Conservation (phyloP, 1,140 invertebrate species). For the Drosophila fuyamai region DNA sequence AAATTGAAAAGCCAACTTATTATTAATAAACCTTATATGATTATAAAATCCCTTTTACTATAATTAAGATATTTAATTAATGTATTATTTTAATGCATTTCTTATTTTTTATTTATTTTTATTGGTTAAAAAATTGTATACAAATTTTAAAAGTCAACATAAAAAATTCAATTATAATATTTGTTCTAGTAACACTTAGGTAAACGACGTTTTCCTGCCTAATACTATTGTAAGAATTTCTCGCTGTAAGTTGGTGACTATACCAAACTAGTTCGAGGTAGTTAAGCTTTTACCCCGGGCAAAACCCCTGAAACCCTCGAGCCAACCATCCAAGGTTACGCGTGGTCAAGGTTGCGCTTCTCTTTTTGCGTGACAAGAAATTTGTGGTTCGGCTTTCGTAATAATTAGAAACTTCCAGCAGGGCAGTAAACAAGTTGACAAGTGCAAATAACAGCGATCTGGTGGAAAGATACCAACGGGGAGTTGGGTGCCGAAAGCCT, state of each 20-base stretch:
- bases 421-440: slow-evolving; percentile 57
- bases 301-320: background rate
- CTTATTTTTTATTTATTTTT: too few species aligned
- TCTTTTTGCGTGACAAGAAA: slow-evolving; percentile 44
- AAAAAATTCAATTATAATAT: too few species aligned
- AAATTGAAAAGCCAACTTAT: too few species aligned
- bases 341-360: slow-evolving; percentile 50
- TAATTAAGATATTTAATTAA: too few species aligned
- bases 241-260: background rate
- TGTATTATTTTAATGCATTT: too few species aligned
- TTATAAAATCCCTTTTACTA: background rate
- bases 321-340: slow-evolving; percentile 25
- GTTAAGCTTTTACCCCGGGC: background rate
- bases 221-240: background rate
- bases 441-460: slow-evolving; percentile 46
- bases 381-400: slow-evolving; percentile 32
- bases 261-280: slow-evolving; percentile 20
- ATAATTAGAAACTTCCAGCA: slow-evolving; percentile 46
- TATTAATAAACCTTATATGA: too few species aligned
- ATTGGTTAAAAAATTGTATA: too few species aligned
- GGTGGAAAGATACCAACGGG: slow-evolving; percentile 28
- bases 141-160: too few species aligned
- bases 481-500: slow-evolving; percentile 1
- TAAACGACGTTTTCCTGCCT: background rate
- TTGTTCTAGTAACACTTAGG: too few species aligned